Base-by-base conservation (phyloP, 2,113 vertebrate genomes). In the Centropristis striata region DNA sequence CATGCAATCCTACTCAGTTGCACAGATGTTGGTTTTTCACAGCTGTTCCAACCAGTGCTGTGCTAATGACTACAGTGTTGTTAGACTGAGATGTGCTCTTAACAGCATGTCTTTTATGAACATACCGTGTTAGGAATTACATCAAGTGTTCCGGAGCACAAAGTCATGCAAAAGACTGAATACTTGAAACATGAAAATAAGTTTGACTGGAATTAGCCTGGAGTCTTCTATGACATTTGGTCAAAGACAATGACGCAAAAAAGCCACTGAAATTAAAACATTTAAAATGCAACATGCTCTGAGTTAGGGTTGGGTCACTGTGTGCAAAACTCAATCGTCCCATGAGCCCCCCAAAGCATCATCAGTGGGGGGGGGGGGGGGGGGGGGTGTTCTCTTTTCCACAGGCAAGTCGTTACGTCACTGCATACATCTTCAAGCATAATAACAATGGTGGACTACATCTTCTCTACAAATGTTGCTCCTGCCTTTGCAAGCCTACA, bases 21-120 rank as follows among this genome's bases (percentile, higher is more conserved):
- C 21, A 61, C 66, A 85, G 76, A 81, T 88, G 84, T 87, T 71
- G 36, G 21, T 44, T 60, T 65, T 61, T 47, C n/a, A 25, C 82
- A 84, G 76, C 59, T 85, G 86, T 71, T 84, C 69, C 20, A 49
- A 61, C 11, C 18, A 47, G 46, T 14, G 78, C 42, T 15, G 66
- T 61, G 65, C 8, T 37, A 49, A 70, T 47, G 25, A 67, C 21
- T 27, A 15, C 21, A 66, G 47, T 36, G 54, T 1, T 3, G 5
- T 39, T 18, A 20, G 44, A 46, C 50, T n/a, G 36, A 64, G 49
- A 61, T 21, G 23, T 4, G 41, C 1, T 23, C 8, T 4, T 44
- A 64, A 53, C 37, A 23, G 28, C 41, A 49, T 14, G 16, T 4
- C 15, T 41, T 28, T 18, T 50, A 5, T 37, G 18, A 58, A 50